These are phyloP conservation scores for Cotesia chilonis DNA, from an alignment of 1,140 invertebrate species.

Conservation along the genomic window DNA sequence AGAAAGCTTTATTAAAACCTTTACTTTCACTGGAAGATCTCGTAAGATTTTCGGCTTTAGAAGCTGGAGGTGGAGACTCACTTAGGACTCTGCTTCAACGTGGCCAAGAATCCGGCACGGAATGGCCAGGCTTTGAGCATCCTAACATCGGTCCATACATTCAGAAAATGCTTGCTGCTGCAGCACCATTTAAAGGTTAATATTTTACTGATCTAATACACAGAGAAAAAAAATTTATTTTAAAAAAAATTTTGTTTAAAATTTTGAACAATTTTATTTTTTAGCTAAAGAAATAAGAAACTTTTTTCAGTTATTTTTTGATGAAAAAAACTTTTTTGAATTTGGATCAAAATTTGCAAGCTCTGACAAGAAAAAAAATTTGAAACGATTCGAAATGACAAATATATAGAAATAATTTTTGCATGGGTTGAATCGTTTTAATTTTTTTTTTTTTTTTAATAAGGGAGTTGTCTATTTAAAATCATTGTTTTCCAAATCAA, in stretches of 20 bases:
- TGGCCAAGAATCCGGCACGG: constrained; percentile 62
- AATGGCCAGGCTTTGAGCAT: constrained; percentile 68
- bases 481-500: background rate
- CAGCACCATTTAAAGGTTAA: constrained; percentile 61
- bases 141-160: constrained; percentile 70
- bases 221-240: no score
- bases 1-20: constrained; percentile 69
- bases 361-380: no score
- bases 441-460: no score
- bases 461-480: background rate
- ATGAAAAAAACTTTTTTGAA: no score
- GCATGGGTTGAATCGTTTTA: no score
- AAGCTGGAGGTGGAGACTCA: constrained; percentile 66
- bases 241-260: no score
- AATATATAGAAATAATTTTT: no score
- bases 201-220: background rate
- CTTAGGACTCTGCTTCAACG: constrained; percentile 69
- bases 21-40: constrained; percentile 71
- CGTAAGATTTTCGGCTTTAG: constrained; percentile 68
- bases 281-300: no score
- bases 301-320: no score
- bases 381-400: no score
- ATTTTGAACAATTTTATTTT: no score
- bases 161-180: constrained; percentile 64
- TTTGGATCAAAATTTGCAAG: no score